Conservation (phyloP, 1,140 invertebrate genomes). For the Penaeus japonicus region DNA sequence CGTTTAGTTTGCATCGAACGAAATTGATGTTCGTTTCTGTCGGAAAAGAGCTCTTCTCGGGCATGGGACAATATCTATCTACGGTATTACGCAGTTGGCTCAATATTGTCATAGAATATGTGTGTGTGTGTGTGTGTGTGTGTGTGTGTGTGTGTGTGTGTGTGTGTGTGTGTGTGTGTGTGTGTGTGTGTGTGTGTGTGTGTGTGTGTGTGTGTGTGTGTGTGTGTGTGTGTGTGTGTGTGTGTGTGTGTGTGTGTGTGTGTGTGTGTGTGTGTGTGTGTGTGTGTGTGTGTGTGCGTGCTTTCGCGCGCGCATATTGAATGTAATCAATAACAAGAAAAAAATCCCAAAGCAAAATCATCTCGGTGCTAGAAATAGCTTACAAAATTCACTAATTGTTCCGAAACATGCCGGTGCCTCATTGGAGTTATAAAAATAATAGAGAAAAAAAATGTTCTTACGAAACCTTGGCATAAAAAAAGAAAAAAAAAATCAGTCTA, state of each 20-base stretch:
- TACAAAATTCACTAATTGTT: no score
- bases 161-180: neutral
- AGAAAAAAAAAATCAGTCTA: no score
- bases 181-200: neutral
- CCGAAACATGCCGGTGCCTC: no score
- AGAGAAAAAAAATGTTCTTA: no score
- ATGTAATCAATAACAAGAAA: no score
- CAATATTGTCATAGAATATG: neutral
- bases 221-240: neutral
- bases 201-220: neutral
- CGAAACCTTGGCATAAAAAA: no score
- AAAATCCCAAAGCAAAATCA: no score
- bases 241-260: neutral
- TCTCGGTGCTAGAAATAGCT: no score
- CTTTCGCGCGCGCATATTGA: neutral
- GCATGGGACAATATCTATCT: neutral
- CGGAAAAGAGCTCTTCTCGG: neutral
- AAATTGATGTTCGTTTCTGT: no score
- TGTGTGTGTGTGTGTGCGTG: neutral
- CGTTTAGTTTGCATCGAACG: no score
- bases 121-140: neutral
- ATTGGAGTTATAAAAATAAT: no score
- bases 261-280: neutral
- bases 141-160: neutral
- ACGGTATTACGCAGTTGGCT: no score